Base-by-base conservation (phyloP, 2,113 vertebrate species). In the Lepidothrix coronata region DNA sequence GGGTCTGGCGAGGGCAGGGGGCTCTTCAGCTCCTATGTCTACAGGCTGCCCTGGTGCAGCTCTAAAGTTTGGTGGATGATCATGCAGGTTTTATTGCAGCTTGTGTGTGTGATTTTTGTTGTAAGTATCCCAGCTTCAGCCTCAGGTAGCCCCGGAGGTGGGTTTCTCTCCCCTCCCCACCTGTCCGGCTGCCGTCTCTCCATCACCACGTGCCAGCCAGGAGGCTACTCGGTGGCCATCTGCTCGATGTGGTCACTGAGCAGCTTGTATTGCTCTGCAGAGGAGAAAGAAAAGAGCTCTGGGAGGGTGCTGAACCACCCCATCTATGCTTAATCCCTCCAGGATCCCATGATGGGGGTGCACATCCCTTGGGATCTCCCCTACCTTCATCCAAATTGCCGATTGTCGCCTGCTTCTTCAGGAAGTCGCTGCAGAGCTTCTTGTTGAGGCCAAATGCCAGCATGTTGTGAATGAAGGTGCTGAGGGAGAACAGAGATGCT, bases 401-500 rank as follows among this genome's bases (percentile, higher is more conserved):
- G 2, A 99, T 99, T 94, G 99, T 98, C 0, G 99, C 99, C 95
- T 99, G 99, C 95, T 99, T 99, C 98, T 99, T 99, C 95, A 99
- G 97, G 86, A 99, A 99, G 94, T 99, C 99, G 0, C 98, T 98
- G 97, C 99, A 99, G 78, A 99, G 98, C 96, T 99, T 99, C 98
- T 98, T 99, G 96, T 83, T 99, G 87, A 99, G 97, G 11, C 99
- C 99, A 1, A 99, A 99, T 0, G 99, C 99, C 98, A 99, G 88
- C 99, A 99, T 99, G 97, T 99, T 99, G 91, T 99, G 99, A 8
- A 99, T 99, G 98, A 99, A 99, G 0, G 99, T 99, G 96, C 99
- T 99, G 96, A 19, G 95, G 93, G 88, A 18, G 87, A 54, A 95
- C 17, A 91, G 49, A 85, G 37, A 8, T 12, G 77, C 24, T 74